Percentiles rank a stretch among this genome's conserved stretches.
These are phyloP conservation scores for Colinus virginianus DNA, from an alignment of 2,113 vertebrate species.

Conservation along the genomic window DNA sequence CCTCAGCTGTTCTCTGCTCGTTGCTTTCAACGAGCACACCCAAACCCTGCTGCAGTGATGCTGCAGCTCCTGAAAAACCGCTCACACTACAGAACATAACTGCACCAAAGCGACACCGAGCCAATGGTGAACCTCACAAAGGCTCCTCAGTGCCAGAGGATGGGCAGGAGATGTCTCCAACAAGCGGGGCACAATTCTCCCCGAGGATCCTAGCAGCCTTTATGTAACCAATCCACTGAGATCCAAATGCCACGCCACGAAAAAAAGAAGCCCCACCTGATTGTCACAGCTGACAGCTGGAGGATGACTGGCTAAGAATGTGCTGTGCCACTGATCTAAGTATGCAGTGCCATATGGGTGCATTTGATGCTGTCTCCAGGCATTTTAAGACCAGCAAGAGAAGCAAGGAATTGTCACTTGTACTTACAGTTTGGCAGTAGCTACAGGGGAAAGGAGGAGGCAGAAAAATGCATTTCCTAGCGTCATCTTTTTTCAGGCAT, in stretches of 20 bases:
- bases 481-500: background rate
- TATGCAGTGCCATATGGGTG: background rate
- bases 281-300: background rate
- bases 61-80: background rate
- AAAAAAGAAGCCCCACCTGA: too few species aligned
- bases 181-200: background rate
- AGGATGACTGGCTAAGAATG: background rate
- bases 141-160: background rate
- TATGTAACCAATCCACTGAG: background rate
- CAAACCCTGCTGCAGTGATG: background rate
- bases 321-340: background rate
- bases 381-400: constrained; percentile 5
- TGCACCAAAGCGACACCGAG: fast-evolving
- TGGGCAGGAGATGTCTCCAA: background rate
- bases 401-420: constrained; percentile 18
- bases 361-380: background rate
- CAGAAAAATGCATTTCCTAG: background rate
- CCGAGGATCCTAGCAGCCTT: background rate
- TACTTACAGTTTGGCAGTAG: background rate
- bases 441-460: background rate
- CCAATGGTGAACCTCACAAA: background rate
- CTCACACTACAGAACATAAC: fast-evolving
- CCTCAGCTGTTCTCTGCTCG: background rate
- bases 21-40: background rate
- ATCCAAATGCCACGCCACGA: background rate